A percentile compares a stretch with the other conserved stretches of the same genome.
Evolutionary conservation across 2,113 vertebrate genomes (phyloP).

Genomic region (Carassius gibelio): DNA sequence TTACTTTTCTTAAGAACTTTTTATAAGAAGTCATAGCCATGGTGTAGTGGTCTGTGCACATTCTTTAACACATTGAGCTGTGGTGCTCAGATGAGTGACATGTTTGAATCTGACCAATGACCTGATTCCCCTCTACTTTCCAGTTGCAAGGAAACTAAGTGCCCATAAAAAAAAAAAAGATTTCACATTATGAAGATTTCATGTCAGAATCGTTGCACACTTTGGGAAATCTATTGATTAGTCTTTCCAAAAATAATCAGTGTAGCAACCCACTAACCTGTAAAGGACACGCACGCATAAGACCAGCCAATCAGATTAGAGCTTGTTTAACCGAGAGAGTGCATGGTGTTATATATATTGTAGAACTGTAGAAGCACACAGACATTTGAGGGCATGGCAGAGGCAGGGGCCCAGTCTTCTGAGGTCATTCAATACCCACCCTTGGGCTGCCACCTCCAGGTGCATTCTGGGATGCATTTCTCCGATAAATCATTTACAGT

Average conservation of each 20-base stretch:
- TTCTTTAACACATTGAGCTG: neutral
- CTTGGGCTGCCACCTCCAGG: slow-evolving; percentile 70
- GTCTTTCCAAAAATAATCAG: neutral
- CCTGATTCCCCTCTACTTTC: neutral
- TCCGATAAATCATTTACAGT: slow-evolving; percentile 79
- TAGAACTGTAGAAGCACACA: slow-evolving; percentile 8
- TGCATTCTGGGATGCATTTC: slow-evolving; percentile 76
- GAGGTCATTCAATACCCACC: slow-evolving; percentile 78
- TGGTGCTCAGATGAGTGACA: neutral
- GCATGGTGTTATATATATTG: neutral
- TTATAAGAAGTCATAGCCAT: neutral
- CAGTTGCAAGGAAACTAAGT: neutral
- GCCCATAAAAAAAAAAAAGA: neutral
- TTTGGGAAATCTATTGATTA: neutral
- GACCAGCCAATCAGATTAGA: neutral
- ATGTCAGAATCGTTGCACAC: neutral
- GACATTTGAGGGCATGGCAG: slow-evolving; percentile 59
- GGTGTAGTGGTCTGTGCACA: neutral
- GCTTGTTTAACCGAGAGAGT: neutral
- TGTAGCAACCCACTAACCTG: neutral
- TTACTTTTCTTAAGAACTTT: neutral
- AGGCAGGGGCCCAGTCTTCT: slow-evolving; percentile 65
- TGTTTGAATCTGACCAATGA: neutral
- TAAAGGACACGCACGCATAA: neutral
- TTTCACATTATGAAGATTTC: neutral